phyloP scores from a whole-genome alignment of 2,888 invertebrate genomes.

The Tipula unca region DNA sequence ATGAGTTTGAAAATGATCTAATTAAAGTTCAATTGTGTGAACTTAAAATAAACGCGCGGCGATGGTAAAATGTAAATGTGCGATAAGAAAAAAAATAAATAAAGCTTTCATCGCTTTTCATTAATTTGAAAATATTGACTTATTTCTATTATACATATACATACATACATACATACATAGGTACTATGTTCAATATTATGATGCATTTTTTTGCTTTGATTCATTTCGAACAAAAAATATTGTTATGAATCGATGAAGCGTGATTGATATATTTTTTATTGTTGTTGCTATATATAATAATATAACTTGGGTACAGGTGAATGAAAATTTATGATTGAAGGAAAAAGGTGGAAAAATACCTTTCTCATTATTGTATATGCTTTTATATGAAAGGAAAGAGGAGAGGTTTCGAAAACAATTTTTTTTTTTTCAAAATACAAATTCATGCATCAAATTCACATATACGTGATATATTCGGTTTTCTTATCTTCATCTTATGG shows the following conservation, averaged over 20 bases:
- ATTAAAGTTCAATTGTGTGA: background rate
- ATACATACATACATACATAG: background rate
- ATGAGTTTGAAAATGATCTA: background rate
- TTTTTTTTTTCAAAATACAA: background rate
- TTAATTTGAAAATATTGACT: background rate
- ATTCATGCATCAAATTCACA: background rate
- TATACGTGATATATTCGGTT: background rate
- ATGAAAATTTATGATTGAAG: background rate
- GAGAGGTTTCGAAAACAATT: background rate
- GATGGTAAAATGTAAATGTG: background rate
- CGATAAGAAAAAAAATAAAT: background rate
- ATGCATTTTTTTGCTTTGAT: background rate
- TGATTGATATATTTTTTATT: background rate
- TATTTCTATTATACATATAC: background rate
- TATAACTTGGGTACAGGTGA: background rate
- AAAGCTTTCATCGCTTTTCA: background rate
- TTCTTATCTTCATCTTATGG: background rate
- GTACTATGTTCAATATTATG: background rate
- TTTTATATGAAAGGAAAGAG: background rate
- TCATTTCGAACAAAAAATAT: background rate
- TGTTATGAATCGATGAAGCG: conserved; percentile 8
- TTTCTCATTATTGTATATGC: background rate
- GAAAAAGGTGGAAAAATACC: background rate
- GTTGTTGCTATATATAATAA: background rate
- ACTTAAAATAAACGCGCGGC: background rate